Evolutionary conservation across 2,797 vertebrate genomes (phyloP).

Genomic region (Erpetoichthys calabaricus): DNA sequence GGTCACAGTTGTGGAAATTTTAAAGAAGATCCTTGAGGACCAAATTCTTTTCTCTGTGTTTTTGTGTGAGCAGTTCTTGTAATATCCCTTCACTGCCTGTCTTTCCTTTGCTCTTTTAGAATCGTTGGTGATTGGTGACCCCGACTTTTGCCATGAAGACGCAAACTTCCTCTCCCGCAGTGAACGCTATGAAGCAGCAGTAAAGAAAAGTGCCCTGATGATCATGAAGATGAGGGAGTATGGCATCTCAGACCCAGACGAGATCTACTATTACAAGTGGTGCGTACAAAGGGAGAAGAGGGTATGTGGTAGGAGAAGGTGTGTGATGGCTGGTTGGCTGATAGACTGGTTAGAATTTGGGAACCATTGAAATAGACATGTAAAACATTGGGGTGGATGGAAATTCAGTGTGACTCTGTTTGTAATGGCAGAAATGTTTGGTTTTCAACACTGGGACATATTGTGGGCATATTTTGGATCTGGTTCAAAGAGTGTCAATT

Average conservation of each 20-base stretch:
- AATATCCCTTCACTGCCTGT: neutral
- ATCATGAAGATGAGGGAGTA: slow-evolving; percentile 74
- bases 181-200: slow-evolving; percentile 76
- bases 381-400: too few relatives aligned
- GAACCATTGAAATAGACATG: too few relatives aligned
- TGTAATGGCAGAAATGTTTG: too few relatives aligned
- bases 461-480: too few relatives aligned
- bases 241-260: slow-evolving; percentile 79
- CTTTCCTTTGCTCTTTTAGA: slow-evolving; percentile 36
- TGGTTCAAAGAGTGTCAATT: too few relatives aligned
- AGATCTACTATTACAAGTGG: slow-evolving; percentile 87
- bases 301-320: too few relatives aligned
- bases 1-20: too few relatives aligned
- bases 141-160: slow-evolving; percentile 75
- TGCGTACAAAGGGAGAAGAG: slow-evolving; percentile 20
- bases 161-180: slow-evolving; percentile 83
- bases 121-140: slow-evolving; percentile 67
- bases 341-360: neutral
- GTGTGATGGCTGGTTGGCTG: neutral
- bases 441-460: too few relatives aligned
- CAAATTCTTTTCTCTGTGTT: too few relatives aligned
- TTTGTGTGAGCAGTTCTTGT: too few relatives aligned
- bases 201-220: slow-evolving; percentile 78
- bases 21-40: too few relatives aligned
- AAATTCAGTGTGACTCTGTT: too few relatives aligned